These are phyloP conservation scores for Psittacus erithacus DNA, from an alignment of 2,113 vertebrate genomes.

Conservation along the genomic window DNA sequence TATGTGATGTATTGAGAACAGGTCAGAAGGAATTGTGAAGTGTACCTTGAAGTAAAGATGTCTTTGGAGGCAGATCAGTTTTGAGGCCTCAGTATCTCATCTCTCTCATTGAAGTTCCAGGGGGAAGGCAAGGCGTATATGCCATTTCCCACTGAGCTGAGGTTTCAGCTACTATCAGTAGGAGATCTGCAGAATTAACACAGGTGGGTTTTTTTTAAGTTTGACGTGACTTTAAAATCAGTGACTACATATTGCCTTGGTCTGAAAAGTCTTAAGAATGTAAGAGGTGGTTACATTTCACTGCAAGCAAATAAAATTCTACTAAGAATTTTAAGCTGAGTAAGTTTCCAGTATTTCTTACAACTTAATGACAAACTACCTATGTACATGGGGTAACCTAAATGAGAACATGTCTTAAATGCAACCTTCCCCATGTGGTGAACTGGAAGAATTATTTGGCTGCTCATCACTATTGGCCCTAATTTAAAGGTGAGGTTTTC, in stretches of 20 bases:
- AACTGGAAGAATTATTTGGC: neutral
- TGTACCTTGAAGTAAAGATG: neutral
- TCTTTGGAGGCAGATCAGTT: neutral
- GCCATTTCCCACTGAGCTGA: neutral
- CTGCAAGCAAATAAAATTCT: neutral
- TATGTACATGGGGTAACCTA: neutral
- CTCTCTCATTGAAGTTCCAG: neutral
- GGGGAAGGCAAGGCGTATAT: neutral
- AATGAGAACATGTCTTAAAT: neutral
- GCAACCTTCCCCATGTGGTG: neutral
- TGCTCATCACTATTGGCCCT: neutral
- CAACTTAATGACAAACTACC: neutral
- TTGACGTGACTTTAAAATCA: neutral
- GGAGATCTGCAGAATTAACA: neutral
- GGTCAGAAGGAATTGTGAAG: neutral
- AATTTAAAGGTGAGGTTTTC: neutral
- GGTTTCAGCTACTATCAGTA: neutral
- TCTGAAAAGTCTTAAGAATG: neutral
- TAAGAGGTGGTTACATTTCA: neutral
- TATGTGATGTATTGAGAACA: neutral
- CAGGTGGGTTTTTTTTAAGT: accelerated
- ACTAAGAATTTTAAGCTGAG: neutral
- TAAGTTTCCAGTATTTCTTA: neutral
- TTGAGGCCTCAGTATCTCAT: neutral
- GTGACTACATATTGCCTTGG: neutral